A percentile compares a stretch with the other conserved stretches of the same genome.
These are phyloP conservation scores for Pagetopsis macropterus DNA, from an alignment of 2,797 vertebrate species.

Conservation along the genomic window DNA sequence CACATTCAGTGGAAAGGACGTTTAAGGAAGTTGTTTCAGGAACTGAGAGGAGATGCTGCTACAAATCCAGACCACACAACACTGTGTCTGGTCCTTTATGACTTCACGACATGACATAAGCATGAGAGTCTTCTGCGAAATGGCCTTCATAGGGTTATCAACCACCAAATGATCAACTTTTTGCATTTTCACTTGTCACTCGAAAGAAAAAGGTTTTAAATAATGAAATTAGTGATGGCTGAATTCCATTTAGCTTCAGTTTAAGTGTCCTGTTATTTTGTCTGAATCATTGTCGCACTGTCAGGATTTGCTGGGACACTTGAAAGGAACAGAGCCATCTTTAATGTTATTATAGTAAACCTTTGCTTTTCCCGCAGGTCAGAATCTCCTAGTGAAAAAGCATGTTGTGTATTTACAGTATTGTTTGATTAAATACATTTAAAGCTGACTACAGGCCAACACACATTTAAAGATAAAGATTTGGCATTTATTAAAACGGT, in stretches of 20 bases:
- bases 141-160: neutral
- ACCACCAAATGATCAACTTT: no score
- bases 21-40: neutral
- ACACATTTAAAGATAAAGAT: neutral
- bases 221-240: neutral
- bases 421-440: neutral
- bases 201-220: neutral
- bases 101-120: neutral
- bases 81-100: neutral
- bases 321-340: no score
- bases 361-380: neutral
- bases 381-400: no score
- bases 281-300: neutral
- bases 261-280: no score
- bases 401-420: no score
- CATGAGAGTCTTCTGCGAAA: neutral
- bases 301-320: neutral
- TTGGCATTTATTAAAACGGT: neutral
- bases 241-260: conserved; percentile 1
- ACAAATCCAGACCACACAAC: neutral
- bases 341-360: neutral
- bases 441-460: neutral
- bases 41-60: neutral
- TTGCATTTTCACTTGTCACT: neutral
- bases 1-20: conserved; percentile 1